A percentile compares a stretch with the other conserved stretches of the same genome.
These are phyloP conservation scores for Elgonia sp. DNA, from an alignment of 2,888 invertebrate species.

Conservation along the genomic window DNA sequence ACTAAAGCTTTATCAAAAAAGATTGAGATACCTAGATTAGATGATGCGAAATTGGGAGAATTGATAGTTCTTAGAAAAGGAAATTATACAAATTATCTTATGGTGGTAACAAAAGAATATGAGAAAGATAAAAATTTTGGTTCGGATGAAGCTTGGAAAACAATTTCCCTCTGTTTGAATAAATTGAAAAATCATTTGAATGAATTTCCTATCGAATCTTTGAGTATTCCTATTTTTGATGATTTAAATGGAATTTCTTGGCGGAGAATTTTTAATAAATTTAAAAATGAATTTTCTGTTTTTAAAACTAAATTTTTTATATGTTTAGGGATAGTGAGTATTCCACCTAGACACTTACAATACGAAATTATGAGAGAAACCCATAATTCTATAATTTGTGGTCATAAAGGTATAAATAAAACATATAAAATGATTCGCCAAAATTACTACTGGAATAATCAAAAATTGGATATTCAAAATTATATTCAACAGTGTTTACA, in stretches of 20 bases:
- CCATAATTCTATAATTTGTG: neutral
- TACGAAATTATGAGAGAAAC: constrained; percentile 5
- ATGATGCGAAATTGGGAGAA: neutral
- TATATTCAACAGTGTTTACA: constrained; percentile 14
- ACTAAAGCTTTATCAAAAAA: neutral
- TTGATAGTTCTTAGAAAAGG: neutral
- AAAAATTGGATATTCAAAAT: neutral
- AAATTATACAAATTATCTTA: neutral
- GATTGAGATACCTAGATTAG: neutral
- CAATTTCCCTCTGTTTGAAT: too few relatives aligned
- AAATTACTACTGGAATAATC: neutral
- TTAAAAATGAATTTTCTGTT: neutral
- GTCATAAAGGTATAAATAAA: neutral
- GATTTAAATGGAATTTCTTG: constrained; percentile 15
- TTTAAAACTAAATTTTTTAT: neutral
- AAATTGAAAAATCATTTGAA: too few relatives aligned
- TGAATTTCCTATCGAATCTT: neutral
- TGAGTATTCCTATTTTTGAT: neutral
- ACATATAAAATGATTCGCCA: constrained; percentile 8
- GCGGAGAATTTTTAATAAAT: neutral
- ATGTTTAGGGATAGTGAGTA: constrained; percentile 21
- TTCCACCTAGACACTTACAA: too few relatives aligned
- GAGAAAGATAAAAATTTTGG: neutral
- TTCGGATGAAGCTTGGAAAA: neutral
- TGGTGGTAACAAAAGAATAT: neutral